Evolutionary conservation across 2,113 vertebrate species (phyloP), one percentile per base, ranked within the genome.

Genomic region (Parotia lawesii): DNA sequence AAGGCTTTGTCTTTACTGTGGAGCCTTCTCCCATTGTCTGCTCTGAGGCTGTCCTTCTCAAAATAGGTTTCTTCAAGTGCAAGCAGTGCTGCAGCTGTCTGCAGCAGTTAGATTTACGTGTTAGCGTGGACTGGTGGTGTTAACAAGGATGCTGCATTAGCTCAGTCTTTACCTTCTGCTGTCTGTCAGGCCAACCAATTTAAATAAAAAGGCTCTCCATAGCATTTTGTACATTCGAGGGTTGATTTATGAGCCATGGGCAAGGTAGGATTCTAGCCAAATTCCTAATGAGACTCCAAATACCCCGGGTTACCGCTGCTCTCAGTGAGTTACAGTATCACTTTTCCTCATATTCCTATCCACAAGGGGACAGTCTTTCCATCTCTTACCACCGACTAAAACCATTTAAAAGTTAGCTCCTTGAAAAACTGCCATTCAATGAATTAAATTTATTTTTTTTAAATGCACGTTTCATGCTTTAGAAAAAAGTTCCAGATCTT

Each of bases 291-390:
- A 48, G 40, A 6, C 31, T 72, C 38, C 37, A 42, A 60, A 79
- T 50, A 71, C n/a, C 67, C 9, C 4, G n/a, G 53, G 38, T 72
- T 85, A 56, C 62, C 0, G 10, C 64, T 78, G 53, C 70, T 75
- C 4, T 70, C 60, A 7, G 33, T 7, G 74, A 85, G 31, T 74
- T 90, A 35, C 50, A 64, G 29, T 33, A 79, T 66, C 51, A 16
- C 23, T 95, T 90, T 76, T 73, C 79, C 62, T 94, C 62, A 45
- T 74, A 70, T 54, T 96, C 69, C 90, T 95, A 60, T 96, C 96
- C 96, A 97, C 96, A 96, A 97, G 96, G 86, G 96, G 95, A 96
- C 96, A 97, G 90, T 97, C 93, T 97, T 96, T 97, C 90, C 96
- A 97, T 96, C 96, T 89, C 70, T 89, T 96, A 93, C 87, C 91